A percentile compares a stretch with the other conserved stretches of the same genome.
phyloP scores from a whole-genome alignment of 1,140 invertebrate species.

The Agrypnia vestita region DNA sequence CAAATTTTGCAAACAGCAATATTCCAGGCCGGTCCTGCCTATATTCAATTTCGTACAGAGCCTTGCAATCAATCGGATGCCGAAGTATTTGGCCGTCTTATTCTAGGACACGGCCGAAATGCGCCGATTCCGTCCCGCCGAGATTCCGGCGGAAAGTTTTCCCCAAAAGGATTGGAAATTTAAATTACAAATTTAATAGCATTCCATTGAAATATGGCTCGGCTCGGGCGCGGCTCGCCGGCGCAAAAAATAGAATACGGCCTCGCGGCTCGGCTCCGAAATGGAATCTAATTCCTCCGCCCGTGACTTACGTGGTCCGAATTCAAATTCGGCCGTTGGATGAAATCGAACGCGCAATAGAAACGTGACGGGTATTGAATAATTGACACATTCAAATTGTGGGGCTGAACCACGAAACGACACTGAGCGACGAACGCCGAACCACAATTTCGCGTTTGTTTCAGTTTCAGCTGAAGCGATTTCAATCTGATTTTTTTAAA shows the following conservation, averaged over 20 bases:
- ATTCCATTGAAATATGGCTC: not conserved
- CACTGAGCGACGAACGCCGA: no score
- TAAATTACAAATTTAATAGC: constrained; percentile 6
- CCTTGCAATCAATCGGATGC: no score
- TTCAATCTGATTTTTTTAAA: no score
- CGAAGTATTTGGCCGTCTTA: no score
- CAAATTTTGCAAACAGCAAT: no score
- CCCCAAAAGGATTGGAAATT: constrained; percentile 9
- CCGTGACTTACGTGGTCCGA: not conserved
- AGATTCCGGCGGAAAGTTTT: not conserved
- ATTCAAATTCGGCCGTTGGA: constrained; percentile 15
- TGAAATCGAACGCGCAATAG: constrained; percentile 5
- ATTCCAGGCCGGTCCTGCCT: no score
- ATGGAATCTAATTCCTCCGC: constrained; percentile 9
- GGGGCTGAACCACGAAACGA: not conserved
- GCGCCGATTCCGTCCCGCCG: not conserved
- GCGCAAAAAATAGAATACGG: not conserved
- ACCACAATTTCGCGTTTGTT: no score
- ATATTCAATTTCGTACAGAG: no score
- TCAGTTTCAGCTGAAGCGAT: no score
- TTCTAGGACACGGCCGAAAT: not conserved
- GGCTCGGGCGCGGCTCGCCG: not conserved
- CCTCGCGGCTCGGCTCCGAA: not conserved
- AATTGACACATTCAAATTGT: constrained; percentile 12
- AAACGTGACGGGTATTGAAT: constrained; percentile 9